phyloP scores from a whole-genome alignment of 2,888 invertebrate genomes.

The Bimastos eiseni region DNA sequence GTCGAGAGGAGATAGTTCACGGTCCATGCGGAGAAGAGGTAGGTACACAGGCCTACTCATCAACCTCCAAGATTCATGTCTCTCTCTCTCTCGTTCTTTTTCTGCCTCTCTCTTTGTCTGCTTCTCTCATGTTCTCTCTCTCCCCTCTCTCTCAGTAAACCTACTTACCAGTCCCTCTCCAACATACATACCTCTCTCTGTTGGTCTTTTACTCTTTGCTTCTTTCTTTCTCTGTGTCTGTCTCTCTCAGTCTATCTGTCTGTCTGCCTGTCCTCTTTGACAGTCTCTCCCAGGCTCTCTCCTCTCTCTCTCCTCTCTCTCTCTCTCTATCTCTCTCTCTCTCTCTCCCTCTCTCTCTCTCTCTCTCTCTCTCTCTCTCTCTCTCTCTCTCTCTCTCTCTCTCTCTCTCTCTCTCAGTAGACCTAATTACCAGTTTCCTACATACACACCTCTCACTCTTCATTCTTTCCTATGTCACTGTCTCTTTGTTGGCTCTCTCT shows the following conservation, averaged over 20 bases:
- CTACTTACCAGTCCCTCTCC: no score
- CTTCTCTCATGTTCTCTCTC: constrained; percentile 23
- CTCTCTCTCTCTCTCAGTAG: constrained; percentile 2
- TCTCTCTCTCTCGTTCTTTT: no score
- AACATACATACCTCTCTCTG: background rate
- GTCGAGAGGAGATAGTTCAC: background rate
- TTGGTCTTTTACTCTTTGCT: constrained; percentile 17
- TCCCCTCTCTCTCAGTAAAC: background rate
- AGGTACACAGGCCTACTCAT: background rate
- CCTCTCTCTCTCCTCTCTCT: no score
- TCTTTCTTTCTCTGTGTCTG: no score
- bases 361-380: background rate
- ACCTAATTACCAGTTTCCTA: no score
- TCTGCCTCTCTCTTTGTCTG: no score
- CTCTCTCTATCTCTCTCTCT: no score
- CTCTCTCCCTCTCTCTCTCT: no score
- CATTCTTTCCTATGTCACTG: constrained; percentile 27
- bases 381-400: constrained; percentile 25
- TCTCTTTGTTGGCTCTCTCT: no score
- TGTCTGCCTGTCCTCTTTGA: no score
- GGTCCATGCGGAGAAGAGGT: background rate
- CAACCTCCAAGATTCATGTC: background rate
- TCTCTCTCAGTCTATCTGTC: no score
- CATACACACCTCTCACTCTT: background rate
- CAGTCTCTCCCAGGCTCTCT: no score